phyloP scores from a whole-genome alignment of 2,113 vertebrate species.

The Macquaria australasica region DNA sequence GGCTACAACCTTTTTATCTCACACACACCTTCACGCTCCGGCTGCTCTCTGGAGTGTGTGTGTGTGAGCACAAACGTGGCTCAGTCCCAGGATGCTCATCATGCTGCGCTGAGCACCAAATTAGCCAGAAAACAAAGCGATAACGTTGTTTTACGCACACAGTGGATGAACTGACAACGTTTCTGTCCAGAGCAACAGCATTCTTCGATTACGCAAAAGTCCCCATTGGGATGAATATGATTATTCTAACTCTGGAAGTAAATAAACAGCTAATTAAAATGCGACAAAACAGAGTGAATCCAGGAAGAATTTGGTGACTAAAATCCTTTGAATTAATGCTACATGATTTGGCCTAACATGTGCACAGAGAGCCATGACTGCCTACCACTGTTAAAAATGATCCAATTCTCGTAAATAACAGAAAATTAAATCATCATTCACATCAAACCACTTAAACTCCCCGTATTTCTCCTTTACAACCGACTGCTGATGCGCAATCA shows the following conservation, averaged over 20 bases:
- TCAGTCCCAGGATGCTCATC: neutral
- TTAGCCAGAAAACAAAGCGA: conserved; percentile 18
- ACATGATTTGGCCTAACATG: too few relatives aligned
- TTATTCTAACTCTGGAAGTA: neutral
- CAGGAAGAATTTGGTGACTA: too few relatives aligned
- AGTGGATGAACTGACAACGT: neutral
- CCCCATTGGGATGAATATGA: too few relatives aligned
- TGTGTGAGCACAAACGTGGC: neutral
- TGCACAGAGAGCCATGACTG: neutral
- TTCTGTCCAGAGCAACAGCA: neutral
- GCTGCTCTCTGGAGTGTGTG: conserved; percentile 16
- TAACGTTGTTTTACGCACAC: conserved; percentile 18
- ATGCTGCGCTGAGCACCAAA: conserved; percentile 39
- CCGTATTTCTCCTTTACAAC: neutral
- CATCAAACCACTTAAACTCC: neutral
- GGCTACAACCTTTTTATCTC: neutral
- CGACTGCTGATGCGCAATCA: conserved; percentile 27
- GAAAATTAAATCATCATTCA: neutral
- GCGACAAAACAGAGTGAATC: neutral
- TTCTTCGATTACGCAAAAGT: accelerated
- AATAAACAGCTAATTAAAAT: conserved; percentile 1
- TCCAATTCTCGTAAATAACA: neutral
- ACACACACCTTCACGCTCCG: neutral
- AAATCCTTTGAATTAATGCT: neutral
- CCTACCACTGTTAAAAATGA: neutral